These are phyloP conservation scores for Mythimna pallens DNA, from an alignment of 2,888 invertebrate species.

Conservation along the genomic window DNA sequence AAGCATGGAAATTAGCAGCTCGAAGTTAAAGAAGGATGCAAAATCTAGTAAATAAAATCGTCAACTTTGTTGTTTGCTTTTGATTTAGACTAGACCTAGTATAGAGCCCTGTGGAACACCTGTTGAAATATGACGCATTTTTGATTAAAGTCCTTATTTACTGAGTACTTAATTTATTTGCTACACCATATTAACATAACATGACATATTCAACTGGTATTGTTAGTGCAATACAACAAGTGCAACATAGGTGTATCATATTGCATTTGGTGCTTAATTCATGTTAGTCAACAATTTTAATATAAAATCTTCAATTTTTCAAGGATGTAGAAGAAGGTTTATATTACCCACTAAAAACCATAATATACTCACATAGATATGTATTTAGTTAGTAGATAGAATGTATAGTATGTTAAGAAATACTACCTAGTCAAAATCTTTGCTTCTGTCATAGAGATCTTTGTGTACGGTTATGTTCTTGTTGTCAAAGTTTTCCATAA, in stretches of 20 bases:
- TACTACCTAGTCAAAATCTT: neutral
- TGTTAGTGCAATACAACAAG: neutral
- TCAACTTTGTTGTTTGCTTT: neutral
- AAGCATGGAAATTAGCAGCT: constrained; percentile 79
- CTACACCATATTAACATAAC: too few species aligned
- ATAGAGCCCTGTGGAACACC: neutral
- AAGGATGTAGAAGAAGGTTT: neutral
- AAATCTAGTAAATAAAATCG: constrained; percentile 16
- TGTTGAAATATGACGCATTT: neutral
- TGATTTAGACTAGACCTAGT: neutral
- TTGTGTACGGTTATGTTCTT: neutral
- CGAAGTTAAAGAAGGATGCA: constrained; percentile 68
- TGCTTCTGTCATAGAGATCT: neutral
- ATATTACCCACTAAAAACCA: neutral
- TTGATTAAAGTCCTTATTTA: neutral
- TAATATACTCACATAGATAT: too few species aligned
- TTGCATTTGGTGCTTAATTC: neutral
- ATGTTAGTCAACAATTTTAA: neutral
- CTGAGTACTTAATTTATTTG: too few species aligned
- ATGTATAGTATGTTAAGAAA: too few species aligned
- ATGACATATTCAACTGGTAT: neutral
- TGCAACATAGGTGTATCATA: neutral
- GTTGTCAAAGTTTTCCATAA: neutral
- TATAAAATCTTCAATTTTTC: neutral
- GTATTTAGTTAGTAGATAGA: too few species aligned